phyloP scores from a whole-genome alignment of 2,797 vertebrate genomes.

The Acanthornis magna region DNA sequence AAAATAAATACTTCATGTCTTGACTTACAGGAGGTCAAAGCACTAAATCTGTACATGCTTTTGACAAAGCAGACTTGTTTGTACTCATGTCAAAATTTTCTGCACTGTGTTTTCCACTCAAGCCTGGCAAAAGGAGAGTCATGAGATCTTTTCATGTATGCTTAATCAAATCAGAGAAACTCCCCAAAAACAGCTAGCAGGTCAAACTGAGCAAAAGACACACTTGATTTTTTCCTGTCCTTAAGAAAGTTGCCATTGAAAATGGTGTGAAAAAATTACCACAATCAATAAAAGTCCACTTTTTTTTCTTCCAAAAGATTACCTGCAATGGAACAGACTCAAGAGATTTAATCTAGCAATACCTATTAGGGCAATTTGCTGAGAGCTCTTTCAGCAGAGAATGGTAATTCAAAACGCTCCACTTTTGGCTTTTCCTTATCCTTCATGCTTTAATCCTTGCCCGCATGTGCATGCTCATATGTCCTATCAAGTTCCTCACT shows the following conservation, averaged over 20 bases:
- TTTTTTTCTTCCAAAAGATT: neutral
- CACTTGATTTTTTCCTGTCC: neutral
- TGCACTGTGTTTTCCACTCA: neutral
- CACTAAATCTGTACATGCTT: neutral
- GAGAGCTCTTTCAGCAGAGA: neutral
- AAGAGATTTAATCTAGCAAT: neutral
- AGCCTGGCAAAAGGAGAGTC: neutral
- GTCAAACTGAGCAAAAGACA: neutral
- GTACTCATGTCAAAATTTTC: neutral
- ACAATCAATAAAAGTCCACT: neutral
- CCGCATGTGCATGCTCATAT: rapidly evolving
- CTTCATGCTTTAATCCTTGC: neutral
- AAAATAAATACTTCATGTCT: neutral
- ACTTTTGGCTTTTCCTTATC: neutral
- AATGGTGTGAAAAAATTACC: neutral
- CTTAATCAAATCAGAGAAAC: neutral
- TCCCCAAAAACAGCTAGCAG: neutral
- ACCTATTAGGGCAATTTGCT: neutral
- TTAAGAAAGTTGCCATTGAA: neutral
- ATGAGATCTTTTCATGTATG: neutral
- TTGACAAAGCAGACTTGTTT: neutral
- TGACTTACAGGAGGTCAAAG: neutral
- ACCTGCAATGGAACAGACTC: neutral
- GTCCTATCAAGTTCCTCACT: neutral
- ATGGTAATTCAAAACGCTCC: neutral